Base-by-base conservation (phyloP, 2,888 invertebrate species). In the Acanthoscelides obtectus region DNA sequence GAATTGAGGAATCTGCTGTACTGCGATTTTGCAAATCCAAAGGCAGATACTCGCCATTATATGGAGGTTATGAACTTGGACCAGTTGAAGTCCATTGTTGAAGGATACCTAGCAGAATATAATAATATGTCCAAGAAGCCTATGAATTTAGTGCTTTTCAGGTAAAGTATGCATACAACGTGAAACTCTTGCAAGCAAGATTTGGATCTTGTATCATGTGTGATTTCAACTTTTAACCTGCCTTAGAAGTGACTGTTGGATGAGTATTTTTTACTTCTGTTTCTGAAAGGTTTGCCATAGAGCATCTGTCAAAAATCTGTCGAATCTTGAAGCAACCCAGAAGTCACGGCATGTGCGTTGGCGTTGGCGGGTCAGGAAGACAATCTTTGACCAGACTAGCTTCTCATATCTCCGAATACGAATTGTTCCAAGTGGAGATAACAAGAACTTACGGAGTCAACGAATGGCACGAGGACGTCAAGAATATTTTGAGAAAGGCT, bases 41-140 rank as follows among this genome's bases (percentile, higher is more conserved):
- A 97, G 88, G 94, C 93, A 17, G 97, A 97, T 81, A 90, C 91
- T 17, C 90, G 95, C 45, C 91, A 94, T 81, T 98, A 98, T 81
- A 90, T 94, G 81, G 97, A 98, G 87, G 96, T 97, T 0, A 85
- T 88, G 0, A 95, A 97, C 82, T 87, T 97, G 82, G 94, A 94
- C 66, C 90, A 92, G 76, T 86, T 98, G 71, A 90, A 93, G 72
- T 87, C 89, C 0, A 94, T 96, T 5, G 96, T 96, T 0, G 97
- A 98, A 79, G 92, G 92, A 0, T 97, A 94, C 86, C 87, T 98
- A 19, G 91, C 92, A 0, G 98, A 98, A 83, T 97, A 92, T 83
- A 98, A 98, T 84, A 94, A 95, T 77, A 95, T 98, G 94, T 94
- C 95, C 12, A 98, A 96, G 85, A 97, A 97, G 82, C 97, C 97